Base-by-base conservation (phyloP, 2,888 invertebrate species). In the Leptura quadrifasciata region DNA sequence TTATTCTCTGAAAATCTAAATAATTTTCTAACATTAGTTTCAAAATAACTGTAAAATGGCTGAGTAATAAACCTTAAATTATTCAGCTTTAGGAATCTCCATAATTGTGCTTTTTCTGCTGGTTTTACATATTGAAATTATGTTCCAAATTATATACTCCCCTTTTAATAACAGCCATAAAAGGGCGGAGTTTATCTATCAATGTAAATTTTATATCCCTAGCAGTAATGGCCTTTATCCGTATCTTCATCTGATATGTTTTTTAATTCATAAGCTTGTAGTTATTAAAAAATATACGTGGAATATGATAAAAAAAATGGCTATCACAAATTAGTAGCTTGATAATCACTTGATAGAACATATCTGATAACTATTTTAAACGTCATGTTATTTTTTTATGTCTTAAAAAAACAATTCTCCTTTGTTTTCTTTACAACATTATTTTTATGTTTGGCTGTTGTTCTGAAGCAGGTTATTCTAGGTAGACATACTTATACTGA, bases 101-200 rank as follows among this genome's bases (percentile, higher is more conserved):
- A 39, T 39, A 39, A 39, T 39, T 39, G 10, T 12, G 10, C 39
- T 15, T 39, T 31, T 39, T 39, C 12, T 15, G 15, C 15, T 39
- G 39, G 12, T 39, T 39, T 39, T 12, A 39, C 39, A 39, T 39
- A 39, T 39, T 39, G 39, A 39, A 39, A 39, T 39, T 12, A 17
- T n/a, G n/a, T 18, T 57, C 20, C 24, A 58, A 58, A 58, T 27
- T 24, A 58, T 58, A 35, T 55, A 68, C 68, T 55, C 68, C 68
- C 68, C 68, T 68, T 68, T 68, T 57, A 57, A 35, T 55, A 68
- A 31, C 27, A 52, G 55, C 17, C 68, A 68, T 68, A 68, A 57
- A 55, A 68, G 20, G 68, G 68, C 55, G 68, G 68, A 57, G 68
- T 61, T 31, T 61, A 60, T 17, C 27, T 57, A 17, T 57, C 6